Conservation (phyloP, 2,888 invertebrate genomes). For the Cephalotes varians region DNA sequence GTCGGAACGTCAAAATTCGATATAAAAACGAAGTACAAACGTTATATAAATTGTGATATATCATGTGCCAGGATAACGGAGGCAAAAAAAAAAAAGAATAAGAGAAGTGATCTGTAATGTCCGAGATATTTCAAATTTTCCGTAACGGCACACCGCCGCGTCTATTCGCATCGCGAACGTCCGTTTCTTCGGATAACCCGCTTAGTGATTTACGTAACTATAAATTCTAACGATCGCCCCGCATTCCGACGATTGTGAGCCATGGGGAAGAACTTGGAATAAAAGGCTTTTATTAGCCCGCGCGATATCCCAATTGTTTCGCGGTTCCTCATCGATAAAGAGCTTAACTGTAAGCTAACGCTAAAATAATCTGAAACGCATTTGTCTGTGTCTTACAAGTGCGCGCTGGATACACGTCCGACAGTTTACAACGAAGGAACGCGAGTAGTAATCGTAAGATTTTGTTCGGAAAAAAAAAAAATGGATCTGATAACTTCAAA, state of each 20-base stretch:
- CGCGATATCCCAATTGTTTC: slow-evolving; percentile 27
- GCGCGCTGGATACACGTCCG: background rate
- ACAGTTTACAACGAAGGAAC: background rate
- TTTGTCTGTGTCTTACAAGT: background rate
- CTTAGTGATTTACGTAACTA: slow-evolving; percentile 45
- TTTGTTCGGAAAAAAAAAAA: background rate
- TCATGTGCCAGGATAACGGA: background rate
- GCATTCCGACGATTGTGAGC: slow-evolving; percentile 20
- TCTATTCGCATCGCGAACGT: slow-evolving; percentile 17
- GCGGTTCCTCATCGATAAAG: slow-evolving; percentile 12
- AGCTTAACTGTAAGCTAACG: background rate
- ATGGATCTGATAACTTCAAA: background rate
- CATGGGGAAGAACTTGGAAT: slow-evolving; percentile 17
- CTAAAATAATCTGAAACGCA: slow-evolving; percentile 5
- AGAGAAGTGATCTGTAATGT: background rate
- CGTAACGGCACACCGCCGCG: slow-evolving; percentile 5
- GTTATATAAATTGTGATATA: slow-evolving; percentile 8
- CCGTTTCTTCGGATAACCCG: slow-evolving; percentile 37
- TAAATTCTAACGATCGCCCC: slow-evolving; percentile 45
- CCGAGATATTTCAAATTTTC: slow-evolving; percentile 31
- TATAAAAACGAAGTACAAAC: slow-evolving; percentile 17
- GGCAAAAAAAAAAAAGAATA: background rate
- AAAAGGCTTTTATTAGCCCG: slow-evolving; percentile 42
- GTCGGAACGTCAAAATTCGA: background rate
- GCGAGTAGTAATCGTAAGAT: background rate